Evolutionary conservation across 2,797 vertebrate species (phyloP).

Genomic region (Macropus fuliginosus): DNA sequence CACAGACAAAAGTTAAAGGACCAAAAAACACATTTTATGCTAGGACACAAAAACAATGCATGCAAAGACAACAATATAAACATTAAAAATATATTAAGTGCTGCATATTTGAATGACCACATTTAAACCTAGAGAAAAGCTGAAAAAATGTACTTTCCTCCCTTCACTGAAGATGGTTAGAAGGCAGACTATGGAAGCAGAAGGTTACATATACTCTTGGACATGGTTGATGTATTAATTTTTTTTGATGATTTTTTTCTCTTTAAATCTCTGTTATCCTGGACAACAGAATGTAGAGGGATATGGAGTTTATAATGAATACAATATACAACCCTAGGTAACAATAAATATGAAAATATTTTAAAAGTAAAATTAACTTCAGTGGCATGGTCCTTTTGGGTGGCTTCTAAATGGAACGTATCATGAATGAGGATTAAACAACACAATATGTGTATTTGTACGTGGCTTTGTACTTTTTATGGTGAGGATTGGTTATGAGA

Average conservation of each 20-base stretch:
- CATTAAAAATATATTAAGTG: not conserved
- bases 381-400: not conserved
- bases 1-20: not conserved
- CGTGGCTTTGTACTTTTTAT: not conserved
- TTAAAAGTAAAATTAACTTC: not conserved
- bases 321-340: not conserved
- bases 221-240: not conserved
- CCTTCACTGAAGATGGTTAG: not conserved
- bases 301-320: not conserved
- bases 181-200: not conserved
- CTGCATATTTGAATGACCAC: not conserved
- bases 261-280: not conserved
- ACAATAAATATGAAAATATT: not conserved
- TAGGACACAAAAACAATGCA: not conserved
- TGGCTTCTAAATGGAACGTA: not conserved
- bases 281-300: not conserved
- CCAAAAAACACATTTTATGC: not conserved
- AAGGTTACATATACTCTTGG: not conserved
- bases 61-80: not conserved
- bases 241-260: not conserved
- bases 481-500: not conserved
- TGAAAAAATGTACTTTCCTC: not conserved
- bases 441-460: not conserved
- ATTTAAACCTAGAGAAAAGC: not conserved
- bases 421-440: not conserved